These are phyloP conservation scores for Manis crassicaudata DNA, from an alignment of 2,797 vertebrate genomes.

Conservation along the genomic window DNA sequence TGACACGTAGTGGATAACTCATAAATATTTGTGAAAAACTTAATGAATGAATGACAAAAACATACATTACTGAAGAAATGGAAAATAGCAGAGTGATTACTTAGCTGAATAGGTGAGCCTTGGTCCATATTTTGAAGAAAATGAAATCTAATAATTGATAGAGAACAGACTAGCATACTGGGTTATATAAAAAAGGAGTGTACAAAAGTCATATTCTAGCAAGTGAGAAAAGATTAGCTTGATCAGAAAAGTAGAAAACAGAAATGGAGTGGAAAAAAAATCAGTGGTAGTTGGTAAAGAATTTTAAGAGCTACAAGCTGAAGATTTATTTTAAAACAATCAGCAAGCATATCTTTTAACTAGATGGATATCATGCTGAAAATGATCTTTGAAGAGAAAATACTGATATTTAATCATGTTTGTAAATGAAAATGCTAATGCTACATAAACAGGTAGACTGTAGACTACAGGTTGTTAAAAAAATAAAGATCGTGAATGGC, in stretches of 20 bases:
- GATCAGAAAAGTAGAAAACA: neutral
- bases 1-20: neutral
- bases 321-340: neutral
- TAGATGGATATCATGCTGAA: neutral
- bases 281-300: neutral
- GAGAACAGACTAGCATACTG: neutral
- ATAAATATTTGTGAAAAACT: neutral
- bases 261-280: neutral
- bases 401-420: neutral
- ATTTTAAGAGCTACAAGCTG: neutral
- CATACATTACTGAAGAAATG: neutral
- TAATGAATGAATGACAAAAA: neutral
- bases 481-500: neutral
- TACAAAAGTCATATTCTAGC: neutral
- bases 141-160: neutral
- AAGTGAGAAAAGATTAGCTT: neutral
- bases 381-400: slow-evolving; percentile 11
- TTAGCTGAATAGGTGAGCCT: neutral
- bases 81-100: neutral
- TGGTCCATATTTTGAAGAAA: neutral
- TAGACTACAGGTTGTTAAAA: neutral
- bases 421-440: slow-evolving; percentile 17
- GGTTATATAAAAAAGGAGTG: neutral
- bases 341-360: neutral
- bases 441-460: neutral